phyloP scores from a whole-genome alignment of 2,113 vertebrate species.

The Pituophis catenifer region DNA sequence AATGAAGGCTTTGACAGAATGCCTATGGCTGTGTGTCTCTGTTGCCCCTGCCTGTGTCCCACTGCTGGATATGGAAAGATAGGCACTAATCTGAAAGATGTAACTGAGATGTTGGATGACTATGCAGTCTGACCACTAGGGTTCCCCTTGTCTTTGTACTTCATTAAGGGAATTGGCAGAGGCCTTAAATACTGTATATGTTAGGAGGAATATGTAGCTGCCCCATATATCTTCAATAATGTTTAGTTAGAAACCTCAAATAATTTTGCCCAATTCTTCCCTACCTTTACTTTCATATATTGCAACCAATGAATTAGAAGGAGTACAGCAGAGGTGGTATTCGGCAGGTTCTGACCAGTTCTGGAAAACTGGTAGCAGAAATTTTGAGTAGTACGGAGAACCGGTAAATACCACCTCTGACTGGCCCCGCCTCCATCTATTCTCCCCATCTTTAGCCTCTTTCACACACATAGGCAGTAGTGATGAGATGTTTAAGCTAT shows the following conservation, averaged over 20 bases:
- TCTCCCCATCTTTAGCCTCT: neutral
- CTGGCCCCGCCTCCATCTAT: too few species aligned
- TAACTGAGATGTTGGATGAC: conserved; percentile 4
- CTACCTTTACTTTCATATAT: neutral
- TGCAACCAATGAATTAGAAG: neutral
- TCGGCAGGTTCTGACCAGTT: too few species aligned
- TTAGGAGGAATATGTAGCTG: neutral
- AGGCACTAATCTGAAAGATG: conserved; percentile 31
- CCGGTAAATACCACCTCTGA: too few species aligned
- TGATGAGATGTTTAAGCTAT: neutral
- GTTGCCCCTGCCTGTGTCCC: neutral
- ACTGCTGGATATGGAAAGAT: conserved; percentile 15
- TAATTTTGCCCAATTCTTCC: neutral
- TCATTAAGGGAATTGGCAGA: neutral
- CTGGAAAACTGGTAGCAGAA: too few species aligned
- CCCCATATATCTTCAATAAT: neutral
- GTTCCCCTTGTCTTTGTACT: neutral
- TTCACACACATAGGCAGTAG: neutral
- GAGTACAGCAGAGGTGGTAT: neutral
- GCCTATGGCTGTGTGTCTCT: neutral
- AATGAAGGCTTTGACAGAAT: conserved; percentile 55
- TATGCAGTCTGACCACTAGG: neutral
- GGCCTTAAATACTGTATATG: neutral
- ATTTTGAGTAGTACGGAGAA: too few species aligned
- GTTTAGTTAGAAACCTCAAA: neutral